Evolutionary conservation across 2,113 vertebrate genomes (phyloP).

Genomic region (Serilophus lunatus): DNA sequence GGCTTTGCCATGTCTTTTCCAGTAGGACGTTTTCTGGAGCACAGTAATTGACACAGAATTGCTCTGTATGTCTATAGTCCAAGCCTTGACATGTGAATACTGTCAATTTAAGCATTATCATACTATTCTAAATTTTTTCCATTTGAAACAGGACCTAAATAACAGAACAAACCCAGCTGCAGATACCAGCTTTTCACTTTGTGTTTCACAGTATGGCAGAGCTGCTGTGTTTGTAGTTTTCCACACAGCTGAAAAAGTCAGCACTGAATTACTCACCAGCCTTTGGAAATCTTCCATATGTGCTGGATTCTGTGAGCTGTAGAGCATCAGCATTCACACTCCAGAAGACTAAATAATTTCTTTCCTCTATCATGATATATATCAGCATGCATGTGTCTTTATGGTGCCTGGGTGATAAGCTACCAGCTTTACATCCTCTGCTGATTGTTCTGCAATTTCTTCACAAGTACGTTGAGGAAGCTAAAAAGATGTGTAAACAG

Average conservation of each 20-base stretch:
- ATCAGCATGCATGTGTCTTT: not conserved
- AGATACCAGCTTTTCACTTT: conserved; percentile 41
- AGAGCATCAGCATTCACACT: not conserved
- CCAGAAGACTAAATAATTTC: not conserved
- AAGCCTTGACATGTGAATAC: not conserved
- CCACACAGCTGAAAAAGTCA: conserved; percentile 33
- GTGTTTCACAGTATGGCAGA: not conserved
- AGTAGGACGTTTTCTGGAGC: not conserved
- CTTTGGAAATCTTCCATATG: not conserved
- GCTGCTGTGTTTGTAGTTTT: conserved; percentile 62
- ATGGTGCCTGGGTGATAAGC: not conserved
- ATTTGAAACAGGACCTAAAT: conserved; percentile 42
- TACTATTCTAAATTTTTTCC: not conserved
- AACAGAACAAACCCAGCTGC: conserved; percentile 53
- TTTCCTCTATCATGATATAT: not conserved
- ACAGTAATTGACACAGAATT: not conserved
- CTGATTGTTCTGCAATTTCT: conserved; percentile 21
- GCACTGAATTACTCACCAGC: conserved; percentile 52
- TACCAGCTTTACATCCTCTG: not conserved
- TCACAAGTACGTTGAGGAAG: not conserved
- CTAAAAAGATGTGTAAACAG: not conserved
- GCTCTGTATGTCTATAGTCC: not conserved
- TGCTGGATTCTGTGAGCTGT: not conserved
- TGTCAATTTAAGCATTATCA: not conserved
- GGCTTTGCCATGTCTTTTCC: not conserved